Base-by-base conservation (phyloP, 1,140 invertebrate species). In the Galleria mellonella region DNA sequence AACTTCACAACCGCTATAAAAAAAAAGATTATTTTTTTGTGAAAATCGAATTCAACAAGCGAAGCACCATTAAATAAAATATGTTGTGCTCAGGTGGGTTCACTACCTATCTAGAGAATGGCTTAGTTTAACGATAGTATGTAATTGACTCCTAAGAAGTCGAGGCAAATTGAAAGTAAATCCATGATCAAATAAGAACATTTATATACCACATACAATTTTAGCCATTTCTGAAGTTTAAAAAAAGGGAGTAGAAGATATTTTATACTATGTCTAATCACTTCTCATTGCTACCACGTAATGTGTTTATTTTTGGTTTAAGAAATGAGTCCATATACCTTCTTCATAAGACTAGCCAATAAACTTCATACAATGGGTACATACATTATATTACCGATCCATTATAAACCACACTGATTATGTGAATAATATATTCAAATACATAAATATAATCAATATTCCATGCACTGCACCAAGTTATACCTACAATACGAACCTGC, bases 1-100 rank as follows among this genome's bases (percentile, higher is more conserved):
- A 62, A 75, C 66, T 69, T 82, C 75, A 79, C 75, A 78, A 82
- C 77, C 77, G 64, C 69, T 72, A 73, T 71, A 62, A 50, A 71
- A 69, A 65, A 58, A 72, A 55, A 60, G 64, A 62, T 48, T 55
- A 43, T 43, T 50, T 53, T 32, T 43, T 45, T 35, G 48, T 68
- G 59, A 69, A 71, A 59, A 52, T 49, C 35, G 10, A 51, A 59
- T 58, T 63, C 41, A 71, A 73, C 62, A 74, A 71, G 67, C 72
- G 39, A 76, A 78, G 72, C 72, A 78, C 71, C 73, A 68, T 72
- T 58, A 40, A 55, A 47, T 58, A 40, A 55, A 47, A 49, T 40
- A 64, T 41, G 56, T 82, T 76, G 72, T 75, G 74, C 74, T 73
- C 29, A 65, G 67, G 69, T 75, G 71, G 72, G 69, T 37, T 37